These are phyloP conservation scores for Mamestra configurata DNA, from an alignment of 1,140 invertebrate genomes.

Conservation along the genomic window DNA sequence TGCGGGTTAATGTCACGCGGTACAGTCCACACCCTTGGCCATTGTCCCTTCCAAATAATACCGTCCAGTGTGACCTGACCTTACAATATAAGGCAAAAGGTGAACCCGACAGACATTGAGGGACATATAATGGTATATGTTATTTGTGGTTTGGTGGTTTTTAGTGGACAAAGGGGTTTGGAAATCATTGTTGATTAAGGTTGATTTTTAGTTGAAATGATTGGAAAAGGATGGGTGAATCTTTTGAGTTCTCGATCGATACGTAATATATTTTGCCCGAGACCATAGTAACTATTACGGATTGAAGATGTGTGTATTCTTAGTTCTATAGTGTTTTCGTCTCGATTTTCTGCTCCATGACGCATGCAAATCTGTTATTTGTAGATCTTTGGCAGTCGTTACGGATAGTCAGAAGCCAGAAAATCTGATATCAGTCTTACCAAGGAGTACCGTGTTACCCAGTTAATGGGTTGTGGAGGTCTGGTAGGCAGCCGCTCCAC, in stretches of 20 bases:
- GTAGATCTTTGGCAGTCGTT: too few species aligned
- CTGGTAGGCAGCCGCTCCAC: too few species aligned
- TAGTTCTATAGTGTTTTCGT: too few species aligned
- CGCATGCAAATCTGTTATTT: too few species aligned
- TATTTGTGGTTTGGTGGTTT: constrained; percentile 18
- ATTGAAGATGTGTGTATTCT: too few species aligned
- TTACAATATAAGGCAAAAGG: constrained; percentile 29
- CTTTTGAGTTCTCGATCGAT: not conserved
- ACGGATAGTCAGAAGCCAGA: too few species aligned
- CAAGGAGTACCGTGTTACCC: too few species aligned
- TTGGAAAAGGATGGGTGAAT: not conserved
- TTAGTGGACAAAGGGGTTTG: not conserved
- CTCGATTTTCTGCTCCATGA: too few species aligned
- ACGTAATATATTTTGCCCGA: not conserved
- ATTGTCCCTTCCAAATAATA: constrained; percentile 46
- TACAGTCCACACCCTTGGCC: constrained; percentile 32
- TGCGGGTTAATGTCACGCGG: constrained; percentile 43
- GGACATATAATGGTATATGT: constrained; percentile 3
- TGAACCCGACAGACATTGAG: constrained; percentile 13
- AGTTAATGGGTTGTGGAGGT: too few species aligned
- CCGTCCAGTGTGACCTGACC: constrained; percentile 20
- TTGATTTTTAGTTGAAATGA: not conserved
- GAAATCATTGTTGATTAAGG: not conserved
- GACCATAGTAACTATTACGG: not conserved
- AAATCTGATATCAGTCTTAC: too few species aligned